These are phyloP conservation scores for Colius striatus DNA, from an alignment of 2,113 vertebrate genomes.

Conservation along the genomic window DNA sequence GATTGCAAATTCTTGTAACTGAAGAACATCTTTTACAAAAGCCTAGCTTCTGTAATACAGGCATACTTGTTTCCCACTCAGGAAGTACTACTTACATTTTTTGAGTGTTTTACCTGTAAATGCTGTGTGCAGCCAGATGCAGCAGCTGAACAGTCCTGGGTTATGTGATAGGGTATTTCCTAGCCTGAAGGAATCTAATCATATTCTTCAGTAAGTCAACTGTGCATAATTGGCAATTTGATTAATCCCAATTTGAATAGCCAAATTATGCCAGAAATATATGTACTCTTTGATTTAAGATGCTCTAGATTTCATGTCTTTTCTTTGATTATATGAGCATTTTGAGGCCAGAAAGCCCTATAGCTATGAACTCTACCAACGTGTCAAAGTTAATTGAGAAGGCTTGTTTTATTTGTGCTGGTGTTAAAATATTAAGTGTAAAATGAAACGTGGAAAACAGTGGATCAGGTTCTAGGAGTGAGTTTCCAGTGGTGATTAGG, in stretches of 20 bases:
- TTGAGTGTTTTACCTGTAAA: neutral
- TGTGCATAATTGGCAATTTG: neutral
- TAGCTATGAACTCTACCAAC: neutral
- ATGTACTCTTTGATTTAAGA: neutral
- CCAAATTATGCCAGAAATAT: neutral
- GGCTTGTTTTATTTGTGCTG: neutral
- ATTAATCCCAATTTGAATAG: neutral
- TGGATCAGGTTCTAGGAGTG: conserved; percentile 39
- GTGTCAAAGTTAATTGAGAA: conserved; percentile 8
- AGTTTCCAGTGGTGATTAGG: conserved; percentile 3
- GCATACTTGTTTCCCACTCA: neutral
- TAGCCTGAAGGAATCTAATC: neutral
- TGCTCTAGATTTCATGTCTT: neutral
- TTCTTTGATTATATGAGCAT: neutral
- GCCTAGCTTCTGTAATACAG: neutral
- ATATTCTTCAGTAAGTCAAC: neutral
- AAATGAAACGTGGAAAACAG: conserved; percentile 42
- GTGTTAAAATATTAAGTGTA: conserved; percentile 56
- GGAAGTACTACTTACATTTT: neutral
- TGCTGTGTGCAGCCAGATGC: neutral
- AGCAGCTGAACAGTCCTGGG: neutral
- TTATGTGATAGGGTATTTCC: neutral
- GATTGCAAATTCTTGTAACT: neutral
- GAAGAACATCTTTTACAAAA: neutral
- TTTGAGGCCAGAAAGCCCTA: neutral